Conservation (phyloP, 2,888 invertebrate genomes). For the Rhyacophila evoluta region DNA sequence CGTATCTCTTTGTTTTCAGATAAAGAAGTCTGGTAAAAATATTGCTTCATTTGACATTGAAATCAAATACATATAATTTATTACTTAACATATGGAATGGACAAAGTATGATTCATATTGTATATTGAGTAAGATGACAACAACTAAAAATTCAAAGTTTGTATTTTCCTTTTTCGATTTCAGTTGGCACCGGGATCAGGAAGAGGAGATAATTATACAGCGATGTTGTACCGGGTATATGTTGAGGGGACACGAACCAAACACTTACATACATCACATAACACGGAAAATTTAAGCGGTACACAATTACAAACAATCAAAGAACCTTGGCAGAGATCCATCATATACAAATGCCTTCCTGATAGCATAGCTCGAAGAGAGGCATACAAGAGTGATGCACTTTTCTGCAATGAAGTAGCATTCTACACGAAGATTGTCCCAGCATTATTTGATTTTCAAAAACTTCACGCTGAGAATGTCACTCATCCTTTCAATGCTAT, state of each 20-base stretch:
- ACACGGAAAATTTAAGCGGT: constrained; percentile 59
- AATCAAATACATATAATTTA: too few species aligned
- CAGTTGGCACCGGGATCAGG: constrained; percentile 79
- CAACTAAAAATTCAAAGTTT: not conserved
- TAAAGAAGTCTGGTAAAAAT: too few species aligned
- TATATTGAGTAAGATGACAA: too few species aligned
- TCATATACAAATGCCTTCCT: constrained; percentile 80
- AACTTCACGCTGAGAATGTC: constrained; percentile 61
- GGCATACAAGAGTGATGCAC: constrained; percentile 77
- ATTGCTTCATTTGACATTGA: too few species aligned
- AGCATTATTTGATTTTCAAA: constrained; percentile 72
- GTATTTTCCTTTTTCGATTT: constrained; percentile 35
- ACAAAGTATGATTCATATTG: too few species aligned
- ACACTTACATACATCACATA: constrained; percentile 31
- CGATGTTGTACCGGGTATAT: constrained; percentile 76
- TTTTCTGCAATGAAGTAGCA: constrained; percentile 79
- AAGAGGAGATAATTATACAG: constrained; percentile 81
- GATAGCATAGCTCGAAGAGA: constrained; percentile 75
- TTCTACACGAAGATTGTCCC: constrained; percentile 81
- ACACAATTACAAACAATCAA: constrained; percentile 60
- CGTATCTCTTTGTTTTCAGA: too few species aligned
- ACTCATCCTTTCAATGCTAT: constrained; percentile 68
- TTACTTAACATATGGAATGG: too few species aligned
- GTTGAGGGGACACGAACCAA: constrained; percentile 65
- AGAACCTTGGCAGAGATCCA: constrained; percentile 73